Base-by-base conservation (phyloP, 1,140 invertebrate species). In the Helicoverpa armigera region DNA sequence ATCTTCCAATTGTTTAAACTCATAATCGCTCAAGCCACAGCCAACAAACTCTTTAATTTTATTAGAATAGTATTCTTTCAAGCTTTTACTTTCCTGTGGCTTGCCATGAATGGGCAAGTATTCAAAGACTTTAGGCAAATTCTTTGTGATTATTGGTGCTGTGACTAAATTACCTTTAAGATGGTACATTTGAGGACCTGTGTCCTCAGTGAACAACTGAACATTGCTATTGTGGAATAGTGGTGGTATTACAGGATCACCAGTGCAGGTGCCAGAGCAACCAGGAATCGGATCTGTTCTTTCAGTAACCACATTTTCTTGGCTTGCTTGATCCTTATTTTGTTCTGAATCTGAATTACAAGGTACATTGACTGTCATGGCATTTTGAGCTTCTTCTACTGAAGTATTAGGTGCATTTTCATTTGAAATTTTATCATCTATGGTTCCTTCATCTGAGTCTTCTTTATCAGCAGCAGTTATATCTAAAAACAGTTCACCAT, bases 41-140 rank as follows among this genome's bases (percentile, higher is more conserved):
- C 89, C 92, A 70, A 92, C 87, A 89, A 84, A 92, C 53, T 90
- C 87, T 73, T 85, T 88, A 14, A 91, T 80, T 67, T 89, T 88
- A 16, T 86, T 80, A n/a, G 81, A 76, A 43, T 86, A 74, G 76
- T 87, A 89, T 0, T 85, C 54, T 5, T 86, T 61, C 13, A 91
- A 63, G 7, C 83, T 74, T 10, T 10, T 77, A 60, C 86, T 86
- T 3, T 67, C 76, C 50, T 86, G 83, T 7, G 92, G 88, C 48
- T 72, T 81, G 11, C 88, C 89, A 83, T 73, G 85, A 56, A 93
- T 83, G n/a, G 92, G 92, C 7, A 93, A 76, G 14, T 75, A 85
- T 56, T 83, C 81, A 80, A 92, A 93, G 4, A 81, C 81, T 74
- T 89, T 82, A 7, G 88, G 81, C 7, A 93, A 82, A 56, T 90